Evolutionary conservation across 2,113 vertebrate genomes (phyloP), one percentile per base, ranked within the genome.

Genomic region (Perca fluviatilis): DNA sequence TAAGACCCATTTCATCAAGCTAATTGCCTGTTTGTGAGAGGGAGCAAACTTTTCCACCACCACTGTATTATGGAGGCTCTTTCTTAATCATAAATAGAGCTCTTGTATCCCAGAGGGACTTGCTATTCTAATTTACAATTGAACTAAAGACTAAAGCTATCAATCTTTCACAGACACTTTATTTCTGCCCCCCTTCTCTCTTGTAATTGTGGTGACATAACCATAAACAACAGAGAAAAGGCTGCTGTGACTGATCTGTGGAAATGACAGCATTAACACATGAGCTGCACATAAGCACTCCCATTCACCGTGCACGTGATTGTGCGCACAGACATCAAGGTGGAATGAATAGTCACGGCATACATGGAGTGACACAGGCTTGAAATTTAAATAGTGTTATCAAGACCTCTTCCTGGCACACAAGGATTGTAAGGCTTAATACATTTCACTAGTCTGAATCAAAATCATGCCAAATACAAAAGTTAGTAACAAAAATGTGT

Each of bases 61-160:
- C 97, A 97, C 96, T 97, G 96, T 97, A 97, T 97, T 97, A 99
- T 92, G 93, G 95, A 96, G 94, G 96, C 96, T 98, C 97, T 98
- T 98, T 98, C 97, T 97, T 98, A 99, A 99, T 98, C 97, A 99
- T 98, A 98, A 98, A 98, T 98, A 97, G 96, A 96, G 96, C 95
- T 95, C 95, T 93, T 96, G 96, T 96, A 95, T 98, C 97, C 96
- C 96, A 94, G 94, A 96, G 98, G 96, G 96, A 96, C 95, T 96
- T 96, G 96, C 95, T 91, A 96, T 98, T 97, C 97, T 98, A 98
- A 99, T 99, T 99, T 98, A 98, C 97, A 98, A 97, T 97, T 98
- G 97, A 99, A 99, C 97, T 97, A 95, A 96, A 97, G 97, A 99
- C 97, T 97, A 97, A 96, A 97, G 96, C 97, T 97, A 99, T 99